phyloP scores from a whole-genome alignment of 2,888 invertebrate genomes.

The Euplagia quadripunctaria region DNA sequence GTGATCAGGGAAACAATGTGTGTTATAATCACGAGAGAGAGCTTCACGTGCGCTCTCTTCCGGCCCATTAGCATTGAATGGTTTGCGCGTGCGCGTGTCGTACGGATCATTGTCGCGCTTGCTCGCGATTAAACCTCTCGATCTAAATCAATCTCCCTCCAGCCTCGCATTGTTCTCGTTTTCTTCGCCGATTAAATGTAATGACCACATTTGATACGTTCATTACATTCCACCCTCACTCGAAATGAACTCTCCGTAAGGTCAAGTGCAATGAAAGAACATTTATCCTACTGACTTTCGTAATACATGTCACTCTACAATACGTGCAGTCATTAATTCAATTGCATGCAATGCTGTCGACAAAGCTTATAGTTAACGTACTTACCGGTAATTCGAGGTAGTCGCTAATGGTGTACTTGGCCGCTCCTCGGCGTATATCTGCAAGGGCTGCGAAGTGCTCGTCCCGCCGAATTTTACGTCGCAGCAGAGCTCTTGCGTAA shows the following conservation, averaged over 20 bases:
- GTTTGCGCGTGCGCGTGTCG: conserved; percentile 74
- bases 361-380: conserved; percentile 53
- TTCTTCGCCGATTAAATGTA: conserved; percentile 74
- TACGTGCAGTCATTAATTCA: conserved; percentile 46
- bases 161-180: conserved; percentile 77
- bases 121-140: conserved; percentile 70
- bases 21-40: conserved; percentile 74
- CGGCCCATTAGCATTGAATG: conserved; percentile 86
- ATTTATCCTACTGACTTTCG: conserved; percentile 61
- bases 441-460: conserved; percentile 90
- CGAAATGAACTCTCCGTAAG: conserved; percentile 59
- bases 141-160: conserved; percentile 78
- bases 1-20: conserved; percentile 71
- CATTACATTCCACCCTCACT: conserved; percentile 63
- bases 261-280: conserved; percentile 72
- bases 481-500: conserved; percentile 87
- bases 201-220: conserved; percentile 78
- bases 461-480: conserved; percentile 88
- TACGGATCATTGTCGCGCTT: conserved; percentile 76
- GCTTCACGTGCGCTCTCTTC: conserved; percentile 78
- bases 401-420: conserved; percentile 88
- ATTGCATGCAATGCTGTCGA: conserved; percentile 45
- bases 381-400: conserved; percentile 91
- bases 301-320: conserved; percentile 54
- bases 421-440: conserved; percentile 89